phyloP scores from a whole-genome alignment of 2,888 invertebrate genomes.

The Pinctada fucata region DNA sequence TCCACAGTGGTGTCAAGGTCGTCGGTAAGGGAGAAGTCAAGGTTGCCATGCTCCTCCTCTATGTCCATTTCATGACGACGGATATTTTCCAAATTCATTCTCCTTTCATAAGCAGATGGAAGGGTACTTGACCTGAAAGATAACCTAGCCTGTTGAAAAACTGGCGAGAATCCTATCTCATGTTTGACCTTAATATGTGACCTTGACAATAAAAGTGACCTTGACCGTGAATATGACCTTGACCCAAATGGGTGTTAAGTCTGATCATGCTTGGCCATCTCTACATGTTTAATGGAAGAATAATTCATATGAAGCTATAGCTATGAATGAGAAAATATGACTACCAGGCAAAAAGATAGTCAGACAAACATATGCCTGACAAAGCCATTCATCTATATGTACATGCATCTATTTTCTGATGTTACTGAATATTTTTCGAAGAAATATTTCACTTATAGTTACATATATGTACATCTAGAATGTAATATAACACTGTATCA shows the following conservation, averaged over 20 bases:
- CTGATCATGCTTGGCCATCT: too few species aligned
- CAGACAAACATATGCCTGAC: too few species aligned
- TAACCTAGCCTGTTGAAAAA: not conserved
- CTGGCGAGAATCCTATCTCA: not conserved
- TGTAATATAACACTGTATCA: too few species aligned
- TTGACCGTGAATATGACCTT: not conserved
- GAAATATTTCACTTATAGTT: too few species aligned
- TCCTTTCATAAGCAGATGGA: constrained; percentile 66
- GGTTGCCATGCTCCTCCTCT: constrained; percentile 64
- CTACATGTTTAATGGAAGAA: not conserved
- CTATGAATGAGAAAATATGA: too few species aligned
- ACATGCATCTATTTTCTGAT: too few species aligned
- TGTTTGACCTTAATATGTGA: not conserved
- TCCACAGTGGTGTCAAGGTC: constrained; percentile 64
- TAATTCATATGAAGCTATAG: too few species aligned
- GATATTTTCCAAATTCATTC: constrained; percentile 72
- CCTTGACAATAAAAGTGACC: too few species aligned
- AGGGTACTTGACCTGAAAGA: constrained; percentile 47
- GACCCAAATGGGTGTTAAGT: not conserved
- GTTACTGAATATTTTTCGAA: too few species aligned
- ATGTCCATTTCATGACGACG: constrained; percentile 67
- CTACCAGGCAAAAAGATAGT: too few species aligned
- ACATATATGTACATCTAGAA: too few species aligned
- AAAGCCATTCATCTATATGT: too few species aligned
- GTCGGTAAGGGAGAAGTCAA: constrained; percentile 55